These are phyloP conservation scores for Drosophila azteca DNA, from an alignment of 1,140 invertebrate genomes.

Conservation along the genomic window DNA sequence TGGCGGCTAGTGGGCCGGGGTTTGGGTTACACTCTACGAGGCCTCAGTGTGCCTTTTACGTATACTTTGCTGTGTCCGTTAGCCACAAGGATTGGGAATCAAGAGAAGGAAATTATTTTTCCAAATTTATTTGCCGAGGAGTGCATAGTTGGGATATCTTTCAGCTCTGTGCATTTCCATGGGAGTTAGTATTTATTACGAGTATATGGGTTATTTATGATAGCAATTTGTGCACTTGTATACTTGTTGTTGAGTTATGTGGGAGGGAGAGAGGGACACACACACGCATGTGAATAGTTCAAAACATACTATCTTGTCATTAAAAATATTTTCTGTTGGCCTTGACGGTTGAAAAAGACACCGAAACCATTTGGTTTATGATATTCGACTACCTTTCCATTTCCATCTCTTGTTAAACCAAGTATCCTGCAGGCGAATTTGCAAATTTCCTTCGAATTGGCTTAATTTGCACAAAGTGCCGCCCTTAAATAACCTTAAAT, in stretches of 20 bases:
- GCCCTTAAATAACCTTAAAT: slow-evolving; percentile 41
- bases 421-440: neutral
- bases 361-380: neutral
- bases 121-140: slow-evolving; percentile 27
- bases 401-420: neutral
- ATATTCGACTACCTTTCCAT: neutral
- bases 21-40: slow-evolving; percentile 11
- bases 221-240: no score
- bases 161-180: neutral
- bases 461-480: slow-evolving; percentile 63
- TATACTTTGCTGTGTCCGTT: slow-evolving; percentile 18
- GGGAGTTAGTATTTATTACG: neutral
- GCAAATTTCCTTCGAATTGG: slow-evolving; percentile 46
- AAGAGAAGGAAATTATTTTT: slow-evolving; percentile 51
- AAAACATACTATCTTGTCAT: no score
- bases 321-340: no score
- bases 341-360: no score
- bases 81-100: slow-evolving; percentile 27
- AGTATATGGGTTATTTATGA: neutral
- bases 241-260: no score
- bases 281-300: no score
- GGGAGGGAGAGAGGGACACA: no score
- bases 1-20: slow-evolving; percentile 13
- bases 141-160: slow-evolving; percentile 27
- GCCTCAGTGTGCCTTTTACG: slow-evolving; percentile 16